Conservation (phyloP, 1,140 invertebrate species). For the Lucilia cuprina region DNA sequence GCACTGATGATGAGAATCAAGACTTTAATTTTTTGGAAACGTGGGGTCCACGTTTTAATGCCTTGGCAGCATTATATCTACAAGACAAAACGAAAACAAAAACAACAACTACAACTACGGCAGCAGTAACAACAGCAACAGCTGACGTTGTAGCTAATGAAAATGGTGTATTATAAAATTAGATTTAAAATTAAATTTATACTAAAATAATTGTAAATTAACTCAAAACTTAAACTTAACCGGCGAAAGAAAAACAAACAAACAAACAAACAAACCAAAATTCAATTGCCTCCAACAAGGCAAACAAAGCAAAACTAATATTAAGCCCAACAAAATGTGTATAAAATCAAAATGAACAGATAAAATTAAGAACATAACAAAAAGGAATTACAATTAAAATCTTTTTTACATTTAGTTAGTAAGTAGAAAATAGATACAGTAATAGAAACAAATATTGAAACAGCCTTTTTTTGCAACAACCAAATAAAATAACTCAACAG, state of each 20-base stretch:
- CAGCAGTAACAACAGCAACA: neutral
- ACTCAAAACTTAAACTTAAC: neutral
- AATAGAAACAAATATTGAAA: neutral
- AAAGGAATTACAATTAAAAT: neutral
- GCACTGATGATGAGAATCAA: conserved; percentile 93
- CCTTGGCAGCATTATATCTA: conserved; percentile 96
- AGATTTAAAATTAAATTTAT: conserved; percentile 14
- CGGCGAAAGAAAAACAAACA: neutral
- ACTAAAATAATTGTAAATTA: conserved; percentile 14
- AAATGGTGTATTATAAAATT: conserved; percentile 39
- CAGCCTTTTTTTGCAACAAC: neutral
- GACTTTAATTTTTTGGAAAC: conserved; percentile 96
- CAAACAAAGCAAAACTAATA: neutral
- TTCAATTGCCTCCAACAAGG: neutral
- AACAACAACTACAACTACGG: conserved; percentile 1
- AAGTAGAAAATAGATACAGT: neutral
- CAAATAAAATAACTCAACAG: neutral
- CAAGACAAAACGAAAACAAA: conserved; percentile 66
- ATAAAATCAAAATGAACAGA: neutral
- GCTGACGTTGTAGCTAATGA: neutral
- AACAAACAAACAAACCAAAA: too few relatives aligned
- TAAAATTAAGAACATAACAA: neutral
- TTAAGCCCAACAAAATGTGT: neutral
- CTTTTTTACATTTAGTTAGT: conserved; percentile 2
- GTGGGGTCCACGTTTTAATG: conserved; percentile 97